Evolutionary conservation across 30 jellyfish, hydroid and myxozoan genomes (phyloP).

Genomic region (Rhopilema esculentum): DNA sequence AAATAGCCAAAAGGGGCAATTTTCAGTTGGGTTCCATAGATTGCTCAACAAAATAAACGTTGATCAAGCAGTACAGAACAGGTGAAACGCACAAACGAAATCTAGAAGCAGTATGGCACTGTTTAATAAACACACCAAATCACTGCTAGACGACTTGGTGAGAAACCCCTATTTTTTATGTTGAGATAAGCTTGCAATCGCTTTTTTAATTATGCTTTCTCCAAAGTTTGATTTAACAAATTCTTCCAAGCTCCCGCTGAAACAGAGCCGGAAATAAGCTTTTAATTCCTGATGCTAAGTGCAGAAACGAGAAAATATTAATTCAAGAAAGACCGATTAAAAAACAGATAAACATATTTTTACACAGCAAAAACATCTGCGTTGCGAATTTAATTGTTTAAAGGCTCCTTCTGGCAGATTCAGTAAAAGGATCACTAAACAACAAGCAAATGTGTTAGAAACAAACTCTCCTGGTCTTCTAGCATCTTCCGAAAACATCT

Average conservation of each 20-base stretch:
- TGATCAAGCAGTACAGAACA: not conserved
- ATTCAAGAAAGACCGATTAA: not conserved
- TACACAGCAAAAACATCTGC: not conserved
- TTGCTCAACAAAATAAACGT: not conserved
- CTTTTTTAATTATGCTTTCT: not conserved
- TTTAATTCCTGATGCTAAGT: not conserved
- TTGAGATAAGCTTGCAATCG: not conserved
- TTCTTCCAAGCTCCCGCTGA: not conserved
- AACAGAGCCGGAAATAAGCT: not conserved
- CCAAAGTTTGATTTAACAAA: not conserved
- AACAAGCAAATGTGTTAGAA: not conserved
- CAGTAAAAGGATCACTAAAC: not conserved
- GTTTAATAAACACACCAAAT: not conserved
- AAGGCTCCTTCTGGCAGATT: not conserved
- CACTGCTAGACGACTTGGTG: not conserved
- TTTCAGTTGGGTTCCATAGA: no score
- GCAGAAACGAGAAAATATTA: not conserved
- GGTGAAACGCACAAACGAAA: not conserved
- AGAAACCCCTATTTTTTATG: not conserved
- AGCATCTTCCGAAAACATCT: not conserved
- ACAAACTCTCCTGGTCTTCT: not conserved
- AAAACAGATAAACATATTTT: not conserved
- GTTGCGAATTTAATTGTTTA: not conserved
- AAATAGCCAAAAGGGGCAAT: no score
- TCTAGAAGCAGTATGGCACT: not conserved